Percentiles rank a stretch among this genome's conserved stretches.
These are phyloP conservation scores for Penelope pileata DNA, from an alignment of 2,113 vertebrate species.

Conservation along the genomic window DNA sequence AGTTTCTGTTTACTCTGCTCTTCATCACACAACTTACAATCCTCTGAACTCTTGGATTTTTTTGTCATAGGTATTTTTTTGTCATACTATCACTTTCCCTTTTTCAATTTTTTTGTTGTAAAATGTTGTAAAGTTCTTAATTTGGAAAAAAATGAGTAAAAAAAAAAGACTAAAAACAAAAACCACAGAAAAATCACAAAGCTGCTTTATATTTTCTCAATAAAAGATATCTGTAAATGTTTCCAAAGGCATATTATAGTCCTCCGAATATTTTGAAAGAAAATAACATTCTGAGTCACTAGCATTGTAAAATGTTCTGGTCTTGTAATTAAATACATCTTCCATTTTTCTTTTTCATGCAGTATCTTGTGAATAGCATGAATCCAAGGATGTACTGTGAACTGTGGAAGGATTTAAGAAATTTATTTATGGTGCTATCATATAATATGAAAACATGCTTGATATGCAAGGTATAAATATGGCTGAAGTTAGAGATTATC, in stretches of 20 bases:
- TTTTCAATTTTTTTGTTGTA: neutral
- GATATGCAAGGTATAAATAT: neutral
- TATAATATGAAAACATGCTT: neutral
- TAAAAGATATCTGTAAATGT: neutral
- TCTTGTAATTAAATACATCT: neutral
- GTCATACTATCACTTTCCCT: neutral
- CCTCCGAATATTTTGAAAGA: neutral
- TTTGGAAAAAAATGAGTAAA: neutral
- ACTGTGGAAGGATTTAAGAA: neutral
- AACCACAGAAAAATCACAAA: neutral
- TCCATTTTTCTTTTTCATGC: neutral
- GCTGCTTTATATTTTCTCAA: neutral
- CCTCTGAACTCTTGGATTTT: neutral
- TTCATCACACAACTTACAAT: neutral
- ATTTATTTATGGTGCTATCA: neutral
- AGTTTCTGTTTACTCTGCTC: neutral
- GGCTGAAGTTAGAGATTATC: neutral
- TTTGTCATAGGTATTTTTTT: neutral
- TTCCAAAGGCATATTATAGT: neutral
- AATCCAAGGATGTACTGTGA: neutral
- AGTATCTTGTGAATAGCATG: neutral
- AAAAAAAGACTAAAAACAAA: neutral
- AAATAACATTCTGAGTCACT: neutral
- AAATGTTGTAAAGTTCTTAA: neutral
- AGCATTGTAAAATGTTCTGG: neutral